Percentiles rank a stretch among this genome's conserved stretches.
phyloP scores from a whole-genome alignment of 2,888 invertebrate genomes.

The Spilarctia lutea region DNA sequence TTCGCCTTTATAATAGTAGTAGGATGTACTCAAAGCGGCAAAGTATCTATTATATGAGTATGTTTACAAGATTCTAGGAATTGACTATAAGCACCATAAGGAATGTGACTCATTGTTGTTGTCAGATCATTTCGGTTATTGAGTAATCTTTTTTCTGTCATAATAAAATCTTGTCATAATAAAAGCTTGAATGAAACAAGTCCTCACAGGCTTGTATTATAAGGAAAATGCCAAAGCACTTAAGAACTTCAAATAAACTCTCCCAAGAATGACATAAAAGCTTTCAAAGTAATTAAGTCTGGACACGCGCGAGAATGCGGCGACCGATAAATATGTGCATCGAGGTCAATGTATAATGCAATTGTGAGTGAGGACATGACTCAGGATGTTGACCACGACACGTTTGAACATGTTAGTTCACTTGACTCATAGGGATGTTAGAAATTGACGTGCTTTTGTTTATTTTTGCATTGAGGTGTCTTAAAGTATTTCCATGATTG shows the following conservation, averaged over 20 bases:
- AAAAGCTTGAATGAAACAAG: conserved; percentile 24
- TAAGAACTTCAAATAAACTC: conserved; percentile 29
- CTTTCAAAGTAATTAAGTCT: conserved; percentile 40
- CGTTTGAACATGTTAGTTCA: conserved; percentile 31
- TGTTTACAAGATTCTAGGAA: background rate
- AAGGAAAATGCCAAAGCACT: conserved; percentile 40
- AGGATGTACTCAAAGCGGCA: background rate
- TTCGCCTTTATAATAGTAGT: too few species aligned
- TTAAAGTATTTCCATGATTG: background rate
- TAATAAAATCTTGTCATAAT: background rate
- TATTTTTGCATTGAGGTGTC: background rate
- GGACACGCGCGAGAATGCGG: conserved; percentile 31
- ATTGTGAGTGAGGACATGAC: conserved; percentile 39
- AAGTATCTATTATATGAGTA: background rate
- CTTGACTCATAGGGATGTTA: conserved; percentile 33
- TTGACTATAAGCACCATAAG: background rate
- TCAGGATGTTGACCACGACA: conserved; percentile 30
- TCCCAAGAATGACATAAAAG: conserved; percentile 40
- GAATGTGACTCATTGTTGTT: background rate
- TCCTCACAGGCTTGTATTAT: conserved; percentile 25
- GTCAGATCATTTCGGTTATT: background rate
- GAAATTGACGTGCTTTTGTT: conserved; percentile 15
- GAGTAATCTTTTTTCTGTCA: background rate
- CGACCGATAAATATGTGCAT: background rate
- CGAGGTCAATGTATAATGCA: conserved; percentile 14